phyloP scores from a whole-genome alignment of 2,113 vertebrate species.

The Scophthalmus maximus region DNA sequence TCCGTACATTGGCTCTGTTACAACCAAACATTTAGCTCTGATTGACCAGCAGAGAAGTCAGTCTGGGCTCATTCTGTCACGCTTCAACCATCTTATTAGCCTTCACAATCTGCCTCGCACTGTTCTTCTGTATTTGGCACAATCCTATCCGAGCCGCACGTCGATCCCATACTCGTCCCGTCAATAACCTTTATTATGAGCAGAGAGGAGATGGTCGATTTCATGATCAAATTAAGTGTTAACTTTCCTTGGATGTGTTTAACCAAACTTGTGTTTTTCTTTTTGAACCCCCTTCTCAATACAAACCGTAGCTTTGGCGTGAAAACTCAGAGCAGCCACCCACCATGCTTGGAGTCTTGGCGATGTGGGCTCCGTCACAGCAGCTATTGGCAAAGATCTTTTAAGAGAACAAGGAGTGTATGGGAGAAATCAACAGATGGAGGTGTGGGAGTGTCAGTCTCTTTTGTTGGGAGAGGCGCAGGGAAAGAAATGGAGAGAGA shows the following conservation, averaged over 20 bases:
- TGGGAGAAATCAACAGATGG: slow-evolving; percentile 73
- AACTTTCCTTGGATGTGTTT: slow-evolving; percentile 13
- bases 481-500: slow-evolving; percentile 13
- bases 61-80: slow-evolving; percentile 46
- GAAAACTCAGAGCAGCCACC: slow-evolving; percentile 33
- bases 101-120: slow-evolving; percentile 25
- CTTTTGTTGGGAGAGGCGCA: slow-evolving; percentile 51
- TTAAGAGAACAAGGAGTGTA: slow-evolving; percentile 61
- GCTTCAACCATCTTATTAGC: slow-evolving; percentile 30
- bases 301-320: slow-evolving; percentile 4
- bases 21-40: slow-evolving; percentile 22
- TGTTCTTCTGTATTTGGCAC: slow-evolving; percentile 14
- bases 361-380: slow-evolving; percentile 19
- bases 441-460: slow-evolving; percentile 69
- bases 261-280: not conserved
- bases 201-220: not conserved
- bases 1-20: slow-evolving; percentile 18
- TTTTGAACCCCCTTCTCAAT: slow-evolving; percentile 1
- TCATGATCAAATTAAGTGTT: slow-evolving; percentile 9
- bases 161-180: not conserved
- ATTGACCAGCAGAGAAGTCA: slow-evolving; percentile 51
- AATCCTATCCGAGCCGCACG: slow-evolving; percentile 6
- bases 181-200: slow-evolving; percentile 21
- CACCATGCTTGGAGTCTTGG: slow-evolving; percentile 29
- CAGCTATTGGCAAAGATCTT: slow-evolving; percentile 42